Evolutionary conservation across 2,888 invertebrate species (phyloP), one percentile per base, ranked within the genome.

Genomic region (Serrognathus titanus): DNA sequence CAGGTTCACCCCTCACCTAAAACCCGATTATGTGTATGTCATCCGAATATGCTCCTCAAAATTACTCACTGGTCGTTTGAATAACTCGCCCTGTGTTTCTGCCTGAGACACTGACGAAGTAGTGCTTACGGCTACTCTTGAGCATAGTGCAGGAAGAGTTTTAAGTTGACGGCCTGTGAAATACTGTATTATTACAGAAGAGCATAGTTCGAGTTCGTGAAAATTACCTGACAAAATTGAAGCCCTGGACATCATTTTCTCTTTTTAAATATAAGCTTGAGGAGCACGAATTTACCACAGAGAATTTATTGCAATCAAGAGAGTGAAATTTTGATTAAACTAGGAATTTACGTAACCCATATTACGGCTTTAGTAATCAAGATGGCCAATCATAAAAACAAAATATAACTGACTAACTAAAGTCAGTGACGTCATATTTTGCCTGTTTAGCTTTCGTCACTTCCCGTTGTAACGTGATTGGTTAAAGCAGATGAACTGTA

Each of bases 171-270:
- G 53, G 11, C 51, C 58, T 58, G 47, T 6, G 12, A 2, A 43
- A 10, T 5, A 48, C 31, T 12, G 3, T 24, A 3, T 6, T 36
- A 9, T n/a, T 9, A 2, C 35, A 12, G 10, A 11, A 48, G 16
- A 7, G 13, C 38, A 37, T 35, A 37, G 16, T 35, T 20, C 13
- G 12, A 31, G 37, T 35, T 4, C 48, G 38, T 49, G 24, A 50
- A 37, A 45, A 39, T 45, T 43, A 58, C 58, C 58, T 58, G 58
- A 51, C 43, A 53, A 43, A 31, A 58, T 47, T 12, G 53, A 46
- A 31, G 53, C 53, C 37, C 58, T 58, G 48, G 58, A 58, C 54
- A 58, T 51, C 58, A 58, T 58, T n/a, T 53, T 54, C 39, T 39
- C 6, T 39, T 39, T 5, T 31, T 31, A 7, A 31, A 31, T 31